Conservation (phyloP, 2,113 vertebrate genomes). For the Ceyx melanurus region DNA sequence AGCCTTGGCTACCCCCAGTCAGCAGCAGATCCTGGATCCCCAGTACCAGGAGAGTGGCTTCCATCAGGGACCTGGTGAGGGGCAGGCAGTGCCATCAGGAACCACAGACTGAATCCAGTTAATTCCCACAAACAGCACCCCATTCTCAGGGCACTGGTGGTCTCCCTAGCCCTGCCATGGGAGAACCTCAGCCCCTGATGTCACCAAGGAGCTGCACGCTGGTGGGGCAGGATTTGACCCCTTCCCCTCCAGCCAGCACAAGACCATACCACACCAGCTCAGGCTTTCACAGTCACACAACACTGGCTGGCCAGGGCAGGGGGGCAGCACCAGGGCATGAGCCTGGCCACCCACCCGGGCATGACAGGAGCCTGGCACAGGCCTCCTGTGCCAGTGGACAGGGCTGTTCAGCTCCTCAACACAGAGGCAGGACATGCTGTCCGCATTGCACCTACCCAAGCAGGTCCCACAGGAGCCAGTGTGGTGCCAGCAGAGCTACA, state of each 20-base stretch:
- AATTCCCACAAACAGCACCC: background rate
- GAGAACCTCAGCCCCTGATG: background rate
- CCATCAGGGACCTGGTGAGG: too few species aligned
- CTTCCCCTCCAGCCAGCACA: rapidly evolving
- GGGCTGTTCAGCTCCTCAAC: background rate
- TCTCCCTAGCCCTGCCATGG: rapidly evolving
- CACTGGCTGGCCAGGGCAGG: background rate
- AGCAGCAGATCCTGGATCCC: background rate
- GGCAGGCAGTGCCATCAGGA: background rate
- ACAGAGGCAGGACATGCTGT: rapidly evolving
- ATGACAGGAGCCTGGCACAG: rapidly evolving
- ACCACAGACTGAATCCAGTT: background rate
- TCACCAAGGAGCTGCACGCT: background rate
- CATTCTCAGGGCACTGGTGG: rapidly evolving
- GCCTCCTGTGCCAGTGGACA: background rate
- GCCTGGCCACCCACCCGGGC: rapidly evolving
- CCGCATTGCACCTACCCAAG: background rate
- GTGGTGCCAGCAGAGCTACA: background rate
- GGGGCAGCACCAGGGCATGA: rapidly evolving
- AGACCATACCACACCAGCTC: background rate
- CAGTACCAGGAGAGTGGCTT: rapidly evolving
- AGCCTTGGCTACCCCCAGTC: background rate
- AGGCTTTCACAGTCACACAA: too few species aligned
- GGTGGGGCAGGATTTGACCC: background rate
- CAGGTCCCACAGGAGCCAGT: background rate